phyloP scores from a whole-genome alignment of 1,140 invertebrate species.

The Lordiphosa mommai region DNA sequence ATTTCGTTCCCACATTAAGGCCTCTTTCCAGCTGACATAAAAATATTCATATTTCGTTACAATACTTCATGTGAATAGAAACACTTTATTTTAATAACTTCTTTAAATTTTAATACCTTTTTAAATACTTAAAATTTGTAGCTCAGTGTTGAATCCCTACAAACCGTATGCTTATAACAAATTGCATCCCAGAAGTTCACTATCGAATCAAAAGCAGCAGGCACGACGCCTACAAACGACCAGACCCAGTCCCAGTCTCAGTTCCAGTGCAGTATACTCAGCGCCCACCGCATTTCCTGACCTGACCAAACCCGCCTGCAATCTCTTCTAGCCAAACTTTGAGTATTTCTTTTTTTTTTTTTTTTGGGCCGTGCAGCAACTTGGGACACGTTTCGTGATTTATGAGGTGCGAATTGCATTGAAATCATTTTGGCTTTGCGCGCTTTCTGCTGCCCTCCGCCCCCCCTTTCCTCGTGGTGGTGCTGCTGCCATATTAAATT shows the following conservation, averaged over 20 bases:
- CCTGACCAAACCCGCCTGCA: conserved; percentile 16
- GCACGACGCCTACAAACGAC: conserved; percentile 40
- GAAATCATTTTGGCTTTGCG: conserved; percentile 58
- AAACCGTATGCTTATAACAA: conserved; percentile 29
- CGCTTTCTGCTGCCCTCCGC: conserved; percentile 7
- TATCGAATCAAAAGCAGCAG: conserved; percentile 35
- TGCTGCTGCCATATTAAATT: conserved; percentile 63
- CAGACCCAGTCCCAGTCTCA: conserved; percentile 13
- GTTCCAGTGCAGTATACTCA: neutral
- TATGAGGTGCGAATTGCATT: conserved; percentile 79
- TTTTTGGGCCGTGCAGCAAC: conserved; percentile 16
- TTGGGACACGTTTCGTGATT: conserved; percentile 79
- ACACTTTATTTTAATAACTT: too few species aligned
- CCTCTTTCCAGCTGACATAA: too few species aligned
- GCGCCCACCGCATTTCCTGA: conserved; percentile 19
- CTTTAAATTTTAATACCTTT: neutral
- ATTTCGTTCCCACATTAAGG: too few species aligned
- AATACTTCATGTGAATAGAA: too few species aligned
- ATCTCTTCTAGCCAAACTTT: conserved; percentile 37
- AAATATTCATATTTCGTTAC: too few species aligned
- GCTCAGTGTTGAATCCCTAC: conserved; percentile 9
- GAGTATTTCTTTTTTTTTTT: conserved; percentile 7
- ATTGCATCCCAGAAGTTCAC: conserved; percentile 47
- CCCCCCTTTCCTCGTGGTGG: neutral
- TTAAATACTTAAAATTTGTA: neutral